These are phyloP conservation scores for Chunga burmeisteri DNA, from an alignment of 2,113 vertebrate genomes.

Conservation along the genomic window DNA sequence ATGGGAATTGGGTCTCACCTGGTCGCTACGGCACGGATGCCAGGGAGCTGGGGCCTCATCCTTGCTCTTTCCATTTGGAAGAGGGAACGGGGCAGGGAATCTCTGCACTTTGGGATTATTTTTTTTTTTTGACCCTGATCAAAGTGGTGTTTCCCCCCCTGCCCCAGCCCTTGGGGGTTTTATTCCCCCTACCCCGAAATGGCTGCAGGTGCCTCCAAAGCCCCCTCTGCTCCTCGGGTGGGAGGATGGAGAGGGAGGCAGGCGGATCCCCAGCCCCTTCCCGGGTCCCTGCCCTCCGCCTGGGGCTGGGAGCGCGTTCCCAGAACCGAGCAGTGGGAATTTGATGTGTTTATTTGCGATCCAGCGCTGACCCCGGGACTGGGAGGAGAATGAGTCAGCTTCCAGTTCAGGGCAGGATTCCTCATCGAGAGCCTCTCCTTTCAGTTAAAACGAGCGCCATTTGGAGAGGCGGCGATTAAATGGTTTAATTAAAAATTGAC, in stretches of 20 bases:
- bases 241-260: background rate
- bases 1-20: background rate
- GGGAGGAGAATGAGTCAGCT: conserved; percentile 22
- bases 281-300: background rate
- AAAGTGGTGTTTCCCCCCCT: background rate
- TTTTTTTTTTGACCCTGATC: background rate
- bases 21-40: background rate
- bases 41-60: background rate
- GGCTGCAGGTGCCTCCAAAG: background rate
- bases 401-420: conserved; percentile 6
- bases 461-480: background rate
- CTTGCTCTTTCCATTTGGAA: background rate
- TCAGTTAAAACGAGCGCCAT: background rate
- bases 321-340: conserved; percentile 32
- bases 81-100: background rate
- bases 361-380: background rate
- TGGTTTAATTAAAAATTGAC: background rate
- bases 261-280: background rate
- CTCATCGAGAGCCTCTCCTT: background rate
- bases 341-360: conserved; percentile 16
- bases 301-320: background rate
- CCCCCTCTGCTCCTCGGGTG: accelerated
- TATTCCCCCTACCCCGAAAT: background rate
- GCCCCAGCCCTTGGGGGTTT: background rate
- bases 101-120: background rate